phyloP scores from a whole-genome alignment of 2,797 vertebrate species.

The Staurois parvus region DNA sequence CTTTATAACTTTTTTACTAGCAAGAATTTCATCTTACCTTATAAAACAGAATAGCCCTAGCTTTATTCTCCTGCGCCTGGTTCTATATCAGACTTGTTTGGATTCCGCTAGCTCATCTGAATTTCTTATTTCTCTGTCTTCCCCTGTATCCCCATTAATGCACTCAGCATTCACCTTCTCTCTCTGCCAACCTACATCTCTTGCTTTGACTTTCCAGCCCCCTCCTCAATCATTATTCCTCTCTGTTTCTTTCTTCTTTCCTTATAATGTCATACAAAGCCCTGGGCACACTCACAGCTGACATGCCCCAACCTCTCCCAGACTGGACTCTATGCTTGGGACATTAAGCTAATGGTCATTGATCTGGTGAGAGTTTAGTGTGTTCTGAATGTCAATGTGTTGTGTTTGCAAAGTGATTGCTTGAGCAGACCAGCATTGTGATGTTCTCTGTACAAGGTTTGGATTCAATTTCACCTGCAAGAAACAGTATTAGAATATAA shows the following conservation, averaged over 20 bases:
- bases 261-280: conserved; percentile 55
- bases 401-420: conserved; percentile 39
- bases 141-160: conserved; percentile 15
- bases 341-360: conserved; percentile 60
- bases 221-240: conserved; percentile 36
- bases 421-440: conserved; percentile 4
- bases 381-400: conserved; percentile 49
- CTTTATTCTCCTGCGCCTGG: neutral
- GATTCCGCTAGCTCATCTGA: neutral
- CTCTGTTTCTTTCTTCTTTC: conserved; percentile 29
- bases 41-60: neutral
- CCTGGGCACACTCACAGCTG: conserved; percentile 44
- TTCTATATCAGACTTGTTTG: neutral
- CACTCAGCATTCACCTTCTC: neutral
- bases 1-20: conserved; percentile 6
- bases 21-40: neutral
- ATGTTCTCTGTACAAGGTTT: conserved; percentile 1
- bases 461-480: neutral
- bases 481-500: conserved; percentile 11
- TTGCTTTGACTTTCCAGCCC: conserved; percentile 10
- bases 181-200: neutral
- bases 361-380: conserved; percentile 30
- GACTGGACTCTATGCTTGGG: conserved; percentile 51
- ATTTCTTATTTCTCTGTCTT: neutral
- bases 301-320: conserved; percentile 43